A percentile compares a stretch with the other conserved stretches of the same genome.
Conservation (phyloP, 2,888 invertebrate species). For the Pollenia griseotomentosa region DNA sequence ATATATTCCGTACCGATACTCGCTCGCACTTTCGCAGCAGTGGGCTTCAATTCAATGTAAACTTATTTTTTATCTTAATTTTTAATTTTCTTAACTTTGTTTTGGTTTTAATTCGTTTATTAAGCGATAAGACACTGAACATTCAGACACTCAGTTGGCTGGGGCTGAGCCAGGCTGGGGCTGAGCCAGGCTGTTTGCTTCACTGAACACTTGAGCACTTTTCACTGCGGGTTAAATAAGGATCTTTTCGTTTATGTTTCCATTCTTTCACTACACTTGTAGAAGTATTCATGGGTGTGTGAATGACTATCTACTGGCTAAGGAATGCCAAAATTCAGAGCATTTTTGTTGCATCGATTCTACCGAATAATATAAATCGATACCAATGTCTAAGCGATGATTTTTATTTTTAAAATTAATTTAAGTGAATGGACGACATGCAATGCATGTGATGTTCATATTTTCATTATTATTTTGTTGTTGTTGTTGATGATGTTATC, state of each 20-base stretch:
- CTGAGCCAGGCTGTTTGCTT: constrained; percentile 23
- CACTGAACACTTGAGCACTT: constrained; percentile 48
- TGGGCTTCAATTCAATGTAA: constrained; percentile 57
- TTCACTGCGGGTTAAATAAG: constrained; percentile 45
- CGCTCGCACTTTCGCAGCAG: constrained; percentile 37
- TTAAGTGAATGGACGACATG: constrained; percentile 52
- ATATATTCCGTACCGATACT: constrained; percentile 38
- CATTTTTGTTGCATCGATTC: constrained; percentile 9
- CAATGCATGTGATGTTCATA: constrained; percentile 38
- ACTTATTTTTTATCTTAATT: constrained; percentile 65
- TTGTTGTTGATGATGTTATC: constrained; percentile 19
- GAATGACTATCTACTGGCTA: neutral
- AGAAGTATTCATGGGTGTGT: neutral
- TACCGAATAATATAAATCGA: constrained; percentile 47
- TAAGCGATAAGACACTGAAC: constrained; percentile 68
- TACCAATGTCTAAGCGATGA: constrained; percentile 57
- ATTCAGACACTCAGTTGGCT: constrained; percentile 39
- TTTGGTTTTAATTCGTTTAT: constrained; percentile 71
- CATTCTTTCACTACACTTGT: neutral
- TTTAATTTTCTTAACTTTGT: constrained; percentile 72
- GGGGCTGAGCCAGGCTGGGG: constrained; percentile 29
- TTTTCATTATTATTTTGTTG: constrained; percentile 11
- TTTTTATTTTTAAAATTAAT: constrained; percentile 67
- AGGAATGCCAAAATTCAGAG: constrained; percentile 40
- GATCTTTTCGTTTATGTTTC: neutral